These are phyloP conservation scores for Galemys pyrenaicus DNA, from an alignment of 2,113 vertebrate species.

Conservation along the genomic window DNA sequence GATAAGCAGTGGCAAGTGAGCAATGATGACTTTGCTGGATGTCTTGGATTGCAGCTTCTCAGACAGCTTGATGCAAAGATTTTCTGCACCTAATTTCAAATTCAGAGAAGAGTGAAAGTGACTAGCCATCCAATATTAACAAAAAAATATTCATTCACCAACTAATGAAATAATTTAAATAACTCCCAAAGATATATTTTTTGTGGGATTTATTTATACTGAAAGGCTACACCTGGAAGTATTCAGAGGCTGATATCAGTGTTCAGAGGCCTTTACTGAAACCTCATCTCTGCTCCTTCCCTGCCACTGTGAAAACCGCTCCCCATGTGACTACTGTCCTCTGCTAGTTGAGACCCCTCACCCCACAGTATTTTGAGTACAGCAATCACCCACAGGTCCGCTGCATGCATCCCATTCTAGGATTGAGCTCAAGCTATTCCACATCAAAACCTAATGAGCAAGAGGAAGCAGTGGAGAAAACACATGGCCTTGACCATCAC, in stretches of 20 bases:
- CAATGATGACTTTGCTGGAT: constrained; percentile 97
- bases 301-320: not conserved
- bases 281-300: not conserved
- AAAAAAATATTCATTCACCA: not conserved
- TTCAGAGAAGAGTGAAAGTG: not conserved
- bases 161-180: not conserved
- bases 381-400: not conserved
- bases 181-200: not conserved
- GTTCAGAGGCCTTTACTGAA: not conserved
- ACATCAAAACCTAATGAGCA: not conserved
- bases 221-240: not conserved
- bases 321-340: not conserved
- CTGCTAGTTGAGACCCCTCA: not conserved
- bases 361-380: not conserved
- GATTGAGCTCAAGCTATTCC: not conserved
- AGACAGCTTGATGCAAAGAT: constrained; percentile 95
- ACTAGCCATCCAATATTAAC: not conserved
- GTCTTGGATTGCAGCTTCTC: constrained; percentile 98
- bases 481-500: not conserved
- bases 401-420: not conserved
- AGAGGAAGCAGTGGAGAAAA: not conserved
- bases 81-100: constrained; percentile 91
- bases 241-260: not conserved
- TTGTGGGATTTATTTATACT: not conserved
- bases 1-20: constrained; percentile 96